Percentiles rank a stretch among this genome's conserved stretches.
phyloP scores from a whole-genome alignment of 2,888 invertebrate species.

The Acronicta aceris region DNA sequence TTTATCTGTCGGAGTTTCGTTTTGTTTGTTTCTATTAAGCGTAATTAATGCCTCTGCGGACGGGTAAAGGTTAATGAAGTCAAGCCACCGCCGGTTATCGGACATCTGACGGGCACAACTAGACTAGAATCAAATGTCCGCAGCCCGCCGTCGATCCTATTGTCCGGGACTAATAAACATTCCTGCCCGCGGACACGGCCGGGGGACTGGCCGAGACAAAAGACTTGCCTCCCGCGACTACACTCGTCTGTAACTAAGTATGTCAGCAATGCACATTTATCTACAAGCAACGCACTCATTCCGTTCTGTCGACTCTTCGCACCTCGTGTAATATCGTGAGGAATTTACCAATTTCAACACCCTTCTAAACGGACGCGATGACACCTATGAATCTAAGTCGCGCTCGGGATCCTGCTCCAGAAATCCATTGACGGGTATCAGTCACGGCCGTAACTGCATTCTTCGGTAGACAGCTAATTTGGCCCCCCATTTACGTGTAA shows the following conservation, averaged over 20 bases:
- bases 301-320: constrained; percentile 54
- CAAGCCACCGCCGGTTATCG: constrained; percentile 71
- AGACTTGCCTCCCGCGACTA: constrained; percentile 20
- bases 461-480: constrained; percentile 86
- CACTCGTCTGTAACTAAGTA: constrained; percentile 47
- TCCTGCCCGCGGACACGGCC: constrained; percentile 35
- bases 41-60: constrained; percentile 81
- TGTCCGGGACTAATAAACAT: constrained; percentile 57
- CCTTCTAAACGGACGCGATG: constrained; percentile 73
- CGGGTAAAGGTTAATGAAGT: constrained; percentile 84
- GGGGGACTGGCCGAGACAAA: constrained; percentile 38
- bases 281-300: constrained; percentile 59
- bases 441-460: constrained; percentile 85
- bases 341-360: constrained; percentile 83
- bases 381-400: constrained; percentile 83
- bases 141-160: constrained; percentile 36
- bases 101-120: constrained; percentile 71
- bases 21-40: constrained; percentile 86
- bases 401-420: constrained; percentile 59
- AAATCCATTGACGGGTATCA: constrained; percentile 74
- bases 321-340: constrained; percentile 74
- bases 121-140: constrained; percentile 45
- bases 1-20: constrained; percentile 82
- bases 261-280: constrained; percentile 46
- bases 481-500: constrained; percentile 85